Base-by-base conservation (phyloP, 2,797 vertebrate species). In the Lacerta agilis region DNA sequence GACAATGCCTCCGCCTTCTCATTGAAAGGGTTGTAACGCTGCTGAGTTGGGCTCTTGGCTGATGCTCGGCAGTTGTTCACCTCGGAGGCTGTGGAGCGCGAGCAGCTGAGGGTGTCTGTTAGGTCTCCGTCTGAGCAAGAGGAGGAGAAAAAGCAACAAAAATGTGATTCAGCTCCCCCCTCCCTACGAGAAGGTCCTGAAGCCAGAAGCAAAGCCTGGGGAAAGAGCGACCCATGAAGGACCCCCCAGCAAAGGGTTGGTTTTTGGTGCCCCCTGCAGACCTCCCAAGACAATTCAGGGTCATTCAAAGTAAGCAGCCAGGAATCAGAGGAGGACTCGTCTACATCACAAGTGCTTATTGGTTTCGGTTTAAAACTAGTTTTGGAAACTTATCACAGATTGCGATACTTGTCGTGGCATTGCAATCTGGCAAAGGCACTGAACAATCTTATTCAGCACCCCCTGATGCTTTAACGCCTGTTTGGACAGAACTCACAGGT, bases 11-110 rank as follows among this genome's bases (percentile, higher is more conserved):
- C 97, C 0, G 88, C 81, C 8, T 81, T 96, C 91, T 98, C 97
- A 0, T 98, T 99, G 96, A 99, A 99, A 85, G 98, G 98, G 96
- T 99, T 99, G 96, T 98, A 96, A 85, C 98, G 98, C 92, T 96
- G 97, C 0, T 55, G 49, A 55, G 97, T 97, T 11, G 98, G 98
- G 95, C 98, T 99, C 95, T 95, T 97, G 0, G 94, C 89, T 0
- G 93, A 88, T 0, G 92, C 89, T n/a, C 95, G 96, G 94, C 91
- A 71, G 90, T 95, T 87, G 0, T 92, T 88, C 1, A 95, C 96
- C 92, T 99, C 98, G 0, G 98, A 98, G 81, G 97, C 96, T 0
- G 96, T 95, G 38, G 98, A 98, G 38, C 94, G 97, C 0, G 98
- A 98, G 80, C 98, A 98, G 86, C 98, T 99, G 90, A 98, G 96